A percentile compares a stretch with the other conserved stretches of the same genome.
Evolutionary conservation across 1,140 invertebrate species (phyloP).

Genomic region (Melitaea cinxia): DNA sequence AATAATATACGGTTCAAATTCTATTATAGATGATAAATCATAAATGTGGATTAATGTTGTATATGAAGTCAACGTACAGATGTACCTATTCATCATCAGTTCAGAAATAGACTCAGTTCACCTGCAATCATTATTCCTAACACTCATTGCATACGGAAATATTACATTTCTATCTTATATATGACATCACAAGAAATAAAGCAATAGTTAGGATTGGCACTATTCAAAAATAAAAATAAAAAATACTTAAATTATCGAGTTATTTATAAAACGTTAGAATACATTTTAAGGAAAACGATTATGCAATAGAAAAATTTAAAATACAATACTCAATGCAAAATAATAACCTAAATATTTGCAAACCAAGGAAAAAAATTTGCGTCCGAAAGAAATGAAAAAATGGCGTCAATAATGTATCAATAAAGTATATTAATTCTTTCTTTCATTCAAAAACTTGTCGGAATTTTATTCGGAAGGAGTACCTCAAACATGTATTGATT

Average conservation of each 20-base stretch:
- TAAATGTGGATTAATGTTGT: neutral
- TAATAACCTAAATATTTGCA: neutral
- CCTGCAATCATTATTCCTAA: constrained; percentile 16
- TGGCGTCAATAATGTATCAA: too few relatives aligned
- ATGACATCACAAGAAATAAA: too few relatives aligned
- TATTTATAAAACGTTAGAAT: too few relatives aligned
- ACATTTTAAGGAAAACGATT: too few relatives aligned
- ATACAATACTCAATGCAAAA: too few relatives aligned
- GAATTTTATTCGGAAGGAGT: neutral
- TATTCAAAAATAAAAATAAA: too few relatives aligned
- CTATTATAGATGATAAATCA: neutral
- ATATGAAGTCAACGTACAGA: constrained; percentile 25
- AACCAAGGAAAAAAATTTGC: neutral
- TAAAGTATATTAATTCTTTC: too few relatives aligned
- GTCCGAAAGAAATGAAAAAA: neutral
- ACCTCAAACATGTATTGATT: constrained; percentile 2
- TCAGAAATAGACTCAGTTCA: constrained; percentile 17
- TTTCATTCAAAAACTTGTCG: neutral
- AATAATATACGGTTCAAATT: too few relatives aligned
- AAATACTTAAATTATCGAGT: too few relatives aligned
- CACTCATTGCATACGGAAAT: constrained; percentile 10
- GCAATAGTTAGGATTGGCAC: too few relatives aligned
- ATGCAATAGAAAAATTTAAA: too few relatives aligned
- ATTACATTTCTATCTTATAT: constrained; percentile 2
- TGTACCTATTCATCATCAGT: constrained; percentile 17